Conservation (phyloP, 2,888 invertebrate species). For the Drosophila prostipennis region DNA sequence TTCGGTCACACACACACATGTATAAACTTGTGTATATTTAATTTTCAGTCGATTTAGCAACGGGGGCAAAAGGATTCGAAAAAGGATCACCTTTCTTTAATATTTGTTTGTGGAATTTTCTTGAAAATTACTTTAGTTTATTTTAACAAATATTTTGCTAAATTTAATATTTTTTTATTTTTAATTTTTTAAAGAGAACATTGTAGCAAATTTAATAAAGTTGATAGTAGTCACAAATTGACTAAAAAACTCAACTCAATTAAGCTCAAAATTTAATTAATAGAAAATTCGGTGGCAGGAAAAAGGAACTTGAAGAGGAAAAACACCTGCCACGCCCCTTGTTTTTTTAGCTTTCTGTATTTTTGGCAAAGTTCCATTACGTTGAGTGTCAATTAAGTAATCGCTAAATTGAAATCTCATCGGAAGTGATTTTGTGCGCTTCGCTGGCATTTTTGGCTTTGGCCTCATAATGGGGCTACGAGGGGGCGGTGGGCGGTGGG, state of each 20-base stretch:
- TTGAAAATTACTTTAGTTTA: too few species aligned
- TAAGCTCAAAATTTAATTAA: constrained; percentile 35
- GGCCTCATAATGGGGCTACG: constrained; percentile 42
- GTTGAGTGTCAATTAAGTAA: constrained; percentile 78
- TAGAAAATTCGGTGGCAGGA: constrained; percentile 6
- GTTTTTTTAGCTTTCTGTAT: not conserved
- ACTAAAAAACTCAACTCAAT: constrained; percentile 10
- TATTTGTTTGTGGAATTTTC: too few species aligned
- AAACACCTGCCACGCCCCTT: constrained; percentile 27
- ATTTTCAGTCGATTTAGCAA: constrained; percentile 68
- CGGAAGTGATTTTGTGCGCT: constrained; percentile 69
- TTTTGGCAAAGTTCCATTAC: constrained; percentile 63
- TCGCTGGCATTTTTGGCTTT: constrained; percentile 53
- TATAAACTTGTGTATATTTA: constrained; percentile 32
- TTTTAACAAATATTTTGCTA: too few species aligned
- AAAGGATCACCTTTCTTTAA: not conserved
- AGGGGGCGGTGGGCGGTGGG: constrained; percentile 3
- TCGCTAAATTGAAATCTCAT: constrained; percentile 77
- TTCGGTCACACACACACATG: constrained; percentile 48
- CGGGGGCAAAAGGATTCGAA: not conserved
- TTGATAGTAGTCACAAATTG: not conserved
- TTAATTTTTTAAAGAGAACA: too few species aligned
- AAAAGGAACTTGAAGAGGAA: constrained; percentile 14
- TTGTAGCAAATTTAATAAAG: too few species aligned
- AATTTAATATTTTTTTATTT: too few species aligned